Percentiles rank a stretch among this genome's conserved stretches.
phyloP scores from a whole-genome alignment of 2,113 vertebrate species.

The Polyodon spathula region DNA sequence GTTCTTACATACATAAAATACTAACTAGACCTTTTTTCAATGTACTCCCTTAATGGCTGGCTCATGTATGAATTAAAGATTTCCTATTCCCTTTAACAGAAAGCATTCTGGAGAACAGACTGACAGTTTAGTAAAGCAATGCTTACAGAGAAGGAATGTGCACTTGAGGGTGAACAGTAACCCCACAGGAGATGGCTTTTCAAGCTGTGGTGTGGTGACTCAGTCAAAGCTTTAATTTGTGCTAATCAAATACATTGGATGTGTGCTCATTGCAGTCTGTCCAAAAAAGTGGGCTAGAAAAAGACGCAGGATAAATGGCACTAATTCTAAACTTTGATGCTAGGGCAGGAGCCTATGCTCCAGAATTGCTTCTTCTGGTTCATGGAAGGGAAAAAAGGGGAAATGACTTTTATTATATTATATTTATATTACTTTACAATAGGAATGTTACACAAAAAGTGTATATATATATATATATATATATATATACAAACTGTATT shows the following conservation, averaged over 20 bases:
- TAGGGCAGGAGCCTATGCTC: neutral
- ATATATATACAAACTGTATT: no score
- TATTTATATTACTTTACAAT: no score
- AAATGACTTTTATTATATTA: no score
- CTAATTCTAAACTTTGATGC: slow-evolving; percentile 7
- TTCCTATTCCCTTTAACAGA: no score
- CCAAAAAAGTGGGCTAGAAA: slow-evolving; percentile 14
- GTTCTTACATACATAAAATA: no score
- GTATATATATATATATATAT: no score
- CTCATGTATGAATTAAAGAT: no score
- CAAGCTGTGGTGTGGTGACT: slow-evolving; percentile 10
- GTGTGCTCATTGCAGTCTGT: slow-evolving; percentile 4
- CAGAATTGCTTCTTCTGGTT: slow-evolving; percentile 1
- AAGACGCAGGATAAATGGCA: neutral
- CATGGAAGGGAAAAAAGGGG: slow-evolving; percentile 1
- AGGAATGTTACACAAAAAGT: no score
- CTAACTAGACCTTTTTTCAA: no score
- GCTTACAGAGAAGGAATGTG: slow-evolving; percentile 1
- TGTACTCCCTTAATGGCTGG: no score
- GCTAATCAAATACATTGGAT: slow-evolving; percentile 11
- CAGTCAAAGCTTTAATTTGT: slow-evolving; percentile 16
- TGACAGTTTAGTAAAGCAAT: no score
- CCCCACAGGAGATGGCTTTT: neutral
- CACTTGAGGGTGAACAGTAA: slow-evolving; percentile 14
- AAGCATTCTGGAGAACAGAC: no score